These are phyloP conservation scores for Drosophila neotestacea DNA, from an alignment of 2,888 invertebrate genomes.

Conservation along the genomic window DNA sequence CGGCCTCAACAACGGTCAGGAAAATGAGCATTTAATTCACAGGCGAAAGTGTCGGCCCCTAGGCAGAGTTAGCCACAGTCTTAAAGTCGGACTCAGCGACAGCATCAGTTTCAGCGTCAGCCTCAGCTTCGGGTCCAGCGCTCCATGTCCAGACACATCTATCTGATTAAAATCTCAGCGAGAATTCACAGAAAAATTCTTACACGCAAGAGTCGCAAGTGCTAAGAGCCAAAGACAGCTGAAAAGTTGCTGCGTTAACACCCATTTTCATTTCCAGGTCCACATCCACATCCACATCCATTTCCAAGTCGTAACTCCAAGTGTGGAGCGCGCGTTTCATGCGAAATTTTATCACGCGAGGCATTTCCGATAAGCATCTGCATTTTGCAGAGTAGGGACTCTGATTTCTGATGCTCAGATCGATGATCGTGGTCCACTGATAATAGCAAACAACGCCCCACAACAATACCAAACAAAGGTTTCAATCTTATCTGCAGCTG, in stretches of 20 bases:
- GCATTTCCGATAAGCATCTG: slow-evolving; percentile 72
- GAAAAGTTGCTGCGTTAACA: slow-evolving; percentile 76
- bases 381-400: slow-evolving; percentile 5
- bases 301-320: slow-evolving; percentile 31
- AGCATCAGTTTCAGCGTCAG: not conserved
- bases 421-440: slow-evolving; percentile 47
- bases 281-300: slow-evolving; percentile 43
- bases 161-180: slow-evolving; percentile 73
- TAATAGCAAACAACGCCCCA: slow-evolving; percentile 52
- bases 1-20: slow-evolving; percentile 23
- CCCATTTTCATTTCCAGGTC: slow-evolving; percentile 44
- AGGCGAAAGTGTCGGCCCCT: slow-evolving; percentile 71
- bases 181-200: slow-evolving; percentile 76
- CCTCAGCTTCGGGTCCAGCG: not conserved
- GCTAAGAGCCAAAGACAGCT: slow-evolving; percentile 56
- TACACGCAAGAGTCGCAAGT: slow-evolving; percentile 68
- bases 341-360: slow-evolving; percentile 76
- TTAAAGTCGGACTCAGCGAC: not conserved
- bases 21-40: slow-evolving; percentile 71
- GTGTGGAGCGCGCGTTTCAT: slow-evolving; percentile 53
- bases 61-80: slow-evolving; percentile 3
- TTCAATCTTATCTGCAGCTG: slow-evolving; percentile 53
- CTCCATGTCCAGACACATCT: slow-evolving; percentile 43
- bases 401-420: slow-evolving; percentile 54
- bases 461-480: slow-evolving; percentile 27